These are phyloP conservation scores for Gambusia affinis DNA, from an alignment of 2,113 vertebrate genomes.

Conservation along the genomic window DNA sequence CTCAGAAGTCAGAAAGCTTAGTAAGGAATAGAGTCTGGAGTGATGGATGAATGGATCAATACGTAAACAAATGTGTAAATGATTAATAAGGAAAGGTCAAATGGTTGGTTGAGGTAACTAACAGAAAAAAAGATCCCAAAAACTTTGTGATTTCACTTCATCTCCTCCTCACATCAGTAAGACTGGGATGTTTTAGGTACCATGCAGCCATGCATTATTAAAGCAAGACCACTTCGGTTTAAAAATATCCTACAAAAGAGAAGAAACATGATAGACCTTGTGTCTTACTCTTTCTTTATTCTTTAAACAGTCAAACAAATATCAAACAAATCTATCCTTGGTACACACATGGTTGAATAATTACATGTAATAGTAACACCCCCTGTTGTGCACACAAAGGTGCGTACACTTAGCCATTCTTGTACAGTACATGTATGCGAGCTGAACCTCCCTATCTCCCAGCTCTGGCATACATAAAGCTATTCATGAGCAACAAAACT, in stretches of 20 bases:
- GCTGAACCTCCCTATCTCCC: conserved; percentile 46
- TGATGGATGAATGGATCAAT: conserved; percentile 15
- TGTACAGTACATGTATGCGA: conserved; percentile 21
- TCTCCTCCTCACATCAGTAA: conserved; percentile 50
- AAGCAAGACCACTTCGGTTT: conserved; percentile 65
- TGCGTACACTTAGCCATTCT: conserved; percentile 9
- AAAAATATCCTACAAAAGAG: conserved; percentile 70
- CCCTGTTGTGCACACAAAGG: not conserved
- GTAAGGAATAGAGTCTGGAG: conserved; percentile 9
- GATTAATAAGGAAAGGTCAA: conserved; percentile 48
- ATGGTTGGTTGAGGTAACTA: conserved; percentile 41
- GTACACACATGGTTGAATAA: not conserved
- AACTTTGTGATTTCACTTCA: conserved; percentile 6
- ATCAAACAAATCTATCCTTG: not conserved
- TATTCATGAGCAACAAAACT: conserved; percentile 65
- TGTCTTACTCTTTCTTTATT: conserved; percentile 24
- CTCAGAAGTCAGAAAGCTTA: conserved; percentile 18
- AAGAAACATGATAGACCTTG: conserved; percentile 38
- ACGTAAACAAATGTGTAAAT: conserved; percentile 40
- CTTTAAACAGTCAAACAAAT: conserved; percentile 28
- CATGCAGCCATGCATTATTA: conserved; percentile 73
- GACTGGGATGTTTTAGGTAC: conserved; percentile 71
- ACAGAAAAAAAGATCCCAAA: conserved; percentile 27
- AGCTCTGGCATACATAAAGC: conserved; percentile 53
- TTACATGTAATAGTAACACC: not conserved